Evolutionary conservation across 1,140 invertebrate genomes (phyloP), one percentile per base, ranked within the genome.

Genomic region (Stegodyphus dumicola): DNA sequence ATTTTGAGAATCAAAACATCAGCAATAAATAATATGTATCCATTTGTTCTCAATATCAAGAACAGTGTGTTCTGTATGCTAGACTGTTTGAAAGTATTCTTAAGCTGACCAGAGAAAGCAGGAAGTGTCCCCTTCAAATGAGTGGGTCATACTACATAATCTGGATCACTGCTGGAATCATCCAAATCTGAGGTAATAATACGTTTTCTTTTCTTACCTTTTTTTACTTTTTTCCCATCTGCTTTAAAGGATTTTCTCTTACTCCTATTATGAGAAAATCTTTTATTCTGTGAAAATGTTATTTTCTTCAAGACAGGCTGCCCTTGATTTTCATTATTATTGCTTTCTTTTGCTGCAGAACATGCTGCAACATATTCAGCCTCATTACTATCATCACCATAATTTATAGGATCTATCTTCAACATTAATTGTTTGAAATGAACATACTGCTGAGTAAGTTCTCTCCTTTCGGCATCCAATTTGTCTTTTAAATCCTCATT

Each of bases 371-470:
- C 51, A 66, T 49, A 53, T 52, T 76, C 78, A 13, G 18, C 15
- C 49, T 60, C 71, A 64, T 75, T 64, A n/a, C 85, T 52, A 10
- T 85, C 95, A 2, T 96, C 95, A 85, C 96, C 95, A 56, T 94
- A 93, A 89, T 97, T 96, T 85, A 96, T 95, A 4, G 95, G 95
- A 91, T 98, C 96, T 88, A 97, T 95, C 90, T 95, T 95, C 86
- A 97, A 92, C 95, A 98, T 98, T 67, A 97, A 90, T 88, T 96
- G 95, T 90, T 97, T 97, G 90, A 98, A 97, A 94, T 96, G 91
- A 84, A 92, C 92, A 91, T 98, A 98, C 89, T 97, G 95, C 87
- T 95, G 93, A 69, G 98, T 93, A 76, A 99, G 92, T 56, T 79
- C 56, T 70, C 70, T 66, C 54, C 70, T 79, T 70, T 79, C 53